Evolutionary conservation across 2,797 vertebrate genomes (phyloP), one percentile per base, ranked within the genome.

Genomic region (Takifugu ocellatus): DNA sequence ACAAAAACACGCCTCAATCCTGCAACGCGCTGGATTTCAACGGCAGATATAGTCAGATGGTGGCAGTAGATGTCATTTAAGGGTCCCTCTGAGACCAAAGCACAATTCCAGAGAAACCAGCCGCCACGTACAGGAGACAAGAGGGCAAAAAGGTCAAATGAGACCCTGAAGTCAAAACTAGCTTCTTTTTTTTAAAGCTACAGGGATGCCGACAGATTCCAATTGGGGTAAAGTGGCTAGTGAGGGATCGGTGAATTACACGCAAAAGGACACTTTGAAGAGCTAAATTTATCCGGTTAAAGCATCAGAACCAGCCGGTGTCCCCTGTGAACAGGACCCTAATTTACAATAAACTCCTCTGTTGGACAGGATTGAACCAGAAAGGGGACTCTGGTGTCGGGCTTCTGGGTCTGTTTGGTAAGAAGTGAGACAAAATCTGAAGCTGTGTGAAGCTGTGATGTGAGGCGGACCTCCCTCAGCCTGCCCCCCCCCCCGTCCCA

Each of bases 251-350:
- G 60, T 55, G 64, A 62, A 75, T 74, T 64, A 79, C 69, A 77
- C 78, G 2, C 14, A 63, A 79, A 87, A 85, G 79, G 79, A 84
- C 81, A 88, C 85, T 87, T 86, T 63, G 52, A 81, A 74, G 46
- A 84, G 66, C 56, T 52, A 63, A 70, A 79, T 72, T 60, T 65
- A 74, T 81, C 75, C 65, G 33, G 64, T 79, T 89, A 83, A 85
- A 87, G 84, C 85, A 72, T 87, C 68, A 68, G 68, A 84, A 72
- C 72, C 83, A 66, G 55, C 59, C 67, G 54, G 45, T 21, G 9
- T 66, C 51, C 67, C 63, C 54, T 65, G 68, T 52, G 59, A 57
- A 51, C 46, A 54, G 25, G 64, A 56, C 55, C 55, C 54, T 56
- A 63, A 77, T 61, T 25, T 76, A 63, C 45, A 66, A 71, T 27